Evolutionary conservation across 2,888 invertebrate species (phyloP).

Genomic region (Lasioglossum morio): DNA sequence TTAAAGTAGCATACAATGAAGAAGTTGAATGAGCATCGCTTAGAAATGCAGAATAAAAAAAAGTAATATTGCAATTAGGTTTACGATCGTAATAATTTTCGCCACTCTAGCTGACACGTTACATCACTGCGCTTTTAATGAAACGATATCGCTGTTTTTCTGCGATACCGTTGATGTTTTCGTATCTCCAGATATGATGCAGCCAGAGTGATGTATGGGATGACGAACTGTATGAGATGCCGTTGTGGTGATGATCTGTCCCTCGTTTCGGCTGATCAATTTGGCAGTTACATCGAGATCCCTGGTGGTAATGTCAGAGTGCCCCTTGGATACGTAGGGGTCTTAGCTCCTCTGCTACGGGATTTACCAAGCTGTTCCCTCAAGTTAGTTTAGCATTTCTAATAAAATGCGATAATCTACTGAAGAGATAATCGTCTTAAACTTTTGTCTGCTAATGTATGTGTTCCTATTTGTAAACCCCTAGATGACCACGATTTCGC

Average conservation of each 20-base stretch:
- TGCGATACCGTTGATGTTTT: conserved; percentile 37
- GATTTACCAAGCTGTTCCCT: conserved; percentile 85
- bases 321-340: conserved; percentile 89
- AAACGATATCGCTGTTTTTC: conserved; percentile 10
- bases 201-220: conserved; percentile 89
- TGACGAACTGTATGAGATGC: conserved; percentile 88
- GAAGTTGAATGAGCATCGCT: neutral
- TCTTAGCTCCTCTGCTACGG: conserved; percentile 88
- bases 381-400: conserved; percentile 46
- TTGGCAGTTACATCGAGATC: conserved; percentile 89
- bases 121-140: conserved; percentile 61
- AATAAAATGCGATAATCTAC: too few species aligned
- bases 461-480: too few species aligned
- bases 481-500: too few species aligned
- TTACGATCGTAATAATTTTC: neutral
- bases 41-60: neutral
- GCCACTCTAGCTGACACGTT: conserved; percentile 24
- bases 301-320: conserved; percentile 89
- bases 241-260: conserved; percentile 90
- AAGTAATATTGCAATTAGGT: neutral
- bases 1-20: neutral
- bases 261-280: conserved; percentile 90
- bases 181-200: conserved; percentile 87
- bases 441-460: too few species aligned
- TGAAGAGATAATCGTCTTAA: too few species aligned